Percentiles rank a stretch among this genome's conserved stretches.
These are phyloP conservation scores for Acinonyx jubatus DNA, from an alignment of 2,113 vertebrate species.

Conservation along the genomic window DNA sequence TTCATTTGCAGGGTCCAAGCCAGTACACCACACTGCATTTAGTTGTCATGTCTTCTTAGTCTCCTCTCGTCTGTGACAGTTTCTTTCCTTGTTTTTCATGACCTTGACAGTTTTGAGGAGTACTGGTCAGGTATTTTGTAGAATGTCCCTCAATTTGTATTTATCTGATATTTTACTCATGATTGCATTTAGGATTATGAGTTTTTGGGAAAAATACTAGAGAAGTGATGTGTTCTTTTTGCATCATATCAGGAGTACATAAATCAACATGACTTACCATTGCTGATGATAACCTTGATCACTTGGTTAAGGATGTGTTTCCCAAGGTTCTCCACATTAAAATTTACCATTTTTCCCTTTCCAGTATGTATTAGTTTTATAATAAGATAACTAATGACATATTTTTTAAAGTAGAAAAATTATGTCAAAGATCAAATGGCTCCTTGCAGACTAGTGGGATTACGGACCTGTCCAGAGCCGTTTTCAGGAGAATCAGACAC, in stretches of 20 bases:
- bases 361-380: neutral
- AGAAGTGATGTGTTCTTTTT: neutral
- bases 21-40: neutral
- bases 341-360: neutral
- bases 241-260: neutral
- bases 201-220: neutral
- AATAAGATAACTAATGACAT: neutral
- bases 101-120: neutral
- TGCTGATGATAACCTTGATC: neutral
- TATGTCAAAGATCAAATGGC: neutral
- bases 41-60: neutral
- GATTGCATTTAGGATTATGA: neutral
- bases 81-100: conserved; percentile 12
- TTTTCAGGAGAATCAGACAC: neutral
- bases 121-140: neutral
- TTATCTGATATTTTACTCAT: conserved; percentile 26
- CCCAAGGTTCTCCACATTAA: neutral
- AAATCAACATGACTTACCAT: neutral
- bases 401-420: conserved; percentile 24
- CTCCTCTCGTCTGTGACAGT: neutral
- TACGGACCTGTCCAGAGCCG: neutral
- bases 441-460: neutral
- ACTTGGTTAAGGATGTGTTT: neutral
- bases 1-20: neutral
- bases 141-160: neutral